Conservation (phyloP, 2,797 vertebrate genomes). For the Calcarius lapponicus region DNA sequence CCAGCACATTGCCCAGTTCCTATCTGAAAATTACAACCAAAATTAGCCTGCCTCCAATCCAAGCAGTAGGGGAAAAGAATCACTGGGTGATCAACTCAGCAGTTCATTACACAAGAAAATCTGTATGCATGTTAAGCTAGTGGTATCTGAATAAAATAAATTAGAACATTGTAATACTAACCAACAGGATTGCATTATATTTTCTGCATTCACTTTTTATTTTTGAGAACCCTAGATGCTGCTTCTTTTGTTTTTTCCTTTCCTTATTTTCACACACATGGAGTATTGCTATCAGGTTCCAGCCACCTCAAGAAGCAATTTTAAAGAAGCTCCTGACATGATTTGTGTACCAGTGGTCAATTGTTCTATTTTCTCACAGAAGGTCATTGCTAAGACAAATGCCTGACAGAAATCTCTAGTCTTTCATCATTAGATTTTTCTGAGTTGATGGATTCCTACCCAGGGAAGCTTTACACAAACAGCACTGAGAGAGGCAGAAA, state of each 20-base stretch:
- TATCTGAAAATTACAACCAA: background rate
- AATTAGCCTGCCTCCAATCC: background rate
- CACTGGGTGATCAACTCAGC: background rate
- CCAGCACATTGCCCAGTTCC: background rate
- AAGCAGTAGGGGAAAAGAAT: background rate
- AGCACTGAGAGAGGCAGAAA: background rate
- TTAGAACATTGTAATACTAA: background rate
- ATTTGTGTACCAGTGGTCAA: conserved; percentile 60
- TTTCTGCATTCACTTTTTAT: background rate
- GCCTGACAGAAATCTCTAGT: conserved; percentile 48
- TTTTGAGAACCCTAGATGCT: background rate
- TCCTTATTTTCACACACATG: background rate
- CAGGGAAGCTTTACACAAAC: background rate
- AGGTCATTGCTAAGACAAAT: conserved; percentile 58
- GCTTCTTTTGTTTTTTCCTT: background rate
- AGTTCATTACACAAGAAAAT: background rate
- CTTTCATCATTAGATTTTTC: conserved; percentile 51
- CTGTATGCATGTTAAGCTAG: background rate
- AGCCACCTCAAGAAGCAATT: conserved; percentile 25
- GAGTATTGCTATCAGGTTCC: background rate
- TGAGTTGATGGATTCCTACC: conserved; percentile 28
- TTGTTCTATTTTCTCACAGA: conserved; percentile 53
- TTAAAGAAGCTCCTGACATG: background rate
- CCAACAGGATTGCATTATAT: background rate
- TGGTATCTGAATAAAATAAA: background rate